Conservation (phyloP, 2,797 vertebrate genomes). For the Sardinella longiceps region DNA sequence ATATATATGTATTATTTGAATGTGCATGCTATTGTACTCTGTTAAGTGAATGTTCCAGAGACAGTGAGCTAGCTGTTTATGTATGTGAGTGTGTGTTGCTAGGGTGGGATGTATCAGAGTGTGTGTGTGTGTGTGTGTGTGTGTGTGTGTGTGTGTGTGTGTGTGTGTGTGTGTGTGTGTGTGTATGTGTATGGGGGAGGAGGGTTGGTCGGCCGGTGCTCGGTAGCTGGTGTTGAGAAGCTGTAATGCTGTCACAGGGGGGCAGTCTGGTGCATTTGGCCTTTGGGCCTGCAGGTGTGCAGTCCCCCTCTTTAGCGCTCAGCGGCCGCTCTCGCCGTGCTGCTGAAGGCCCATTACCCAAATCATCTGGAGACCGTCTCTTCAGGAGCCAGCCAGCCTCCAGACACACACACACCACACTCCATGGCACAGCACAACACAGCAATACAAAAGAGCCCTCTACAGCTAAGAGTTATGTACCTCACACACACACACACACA, state of each 20-base stretch:
- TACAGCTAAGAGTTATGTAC: constrained; percentile 35
- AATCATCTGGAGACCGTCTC: constrained; percentile 35
- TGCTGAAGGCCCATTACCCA: constrained; percentile 28
- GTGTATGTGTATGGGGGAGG: not conserved
- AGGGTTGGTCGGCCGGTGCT: constrained; percentile 31
- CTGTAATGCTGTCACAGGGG: constrained; percentile 67
- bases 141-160: not conserved
- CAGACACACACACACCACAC: constrained; percentile 19
- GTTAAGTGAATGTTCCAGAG: not conserved
- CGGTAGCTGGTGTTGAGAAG: constrained; percentile 55
- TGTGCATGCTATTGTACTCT: not conserved
- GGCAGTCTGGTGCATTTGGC: constrained; percentile 69
- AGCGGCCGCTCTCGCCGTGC: constrained; percentile 15
- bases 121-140: constrained; percentile 22
- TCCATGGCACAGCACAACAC: constrained; percentile 21
- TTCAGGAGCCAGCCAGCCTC: not conserved
- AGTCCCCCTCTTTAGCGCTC: constrained; percentile 37
- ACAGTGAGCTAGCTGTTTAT: not conserved
- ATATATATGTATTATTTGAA: constrained; percentile 52
- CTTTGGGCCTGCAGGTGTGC: constrained; percentile 74
- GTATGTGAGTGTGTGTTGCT: constrained; percentile 28
- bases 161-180: constrained; percentile 26
- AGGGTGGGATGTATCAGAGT: constrained; percentile 18
- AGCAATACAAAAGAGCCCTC: constrained; percentile 18
- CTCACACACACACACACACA: constrained; percentile 41